These are phyloP conservation scores for Hapalemur alaotrensis DNA, from an alignment of 2,797 vertebrate species.

Conservation along the genomic window DNA sequence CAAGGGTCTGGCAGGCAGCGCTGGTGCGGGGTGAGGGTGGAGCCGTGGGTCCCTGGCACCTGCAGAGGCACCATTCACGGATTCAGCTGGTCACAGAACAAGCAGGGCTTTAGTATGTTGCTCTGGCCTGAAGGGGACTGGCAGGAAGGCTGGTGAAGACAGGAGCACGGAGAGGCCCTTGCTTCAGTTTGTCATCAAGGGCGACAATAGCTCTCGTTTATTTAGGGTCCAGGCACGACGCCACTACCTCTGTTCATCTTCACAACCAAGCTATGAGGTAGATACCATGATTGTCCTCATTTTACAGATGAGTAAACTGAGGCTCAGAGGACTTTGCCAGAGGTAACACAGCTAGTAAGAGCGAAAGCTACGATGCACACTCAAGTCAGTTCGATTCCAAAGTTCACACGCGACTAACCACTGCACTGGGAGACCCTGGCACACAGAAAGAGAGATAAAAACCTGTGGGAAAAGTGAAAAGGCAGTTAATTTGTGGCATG, in stretches of 20 bases:
- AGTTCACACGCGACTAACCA: not conserved
- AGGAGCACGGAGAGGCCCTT: not conserved
- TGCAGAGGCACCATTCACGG: conserved; percentile 25
- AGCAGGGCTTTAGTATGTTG: not conserved
- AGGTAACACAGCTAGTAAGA: not conserved
- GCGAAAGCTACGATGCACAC: not conserved
- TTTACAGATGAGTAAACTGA: not conserved
- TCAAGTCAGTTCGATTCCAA: not conserved
- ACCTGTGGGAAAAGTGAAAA: conserved; percentile 28
- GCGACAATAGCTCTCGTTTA: not conserved
- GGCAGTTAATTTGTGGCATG: conserved; percentile 5
- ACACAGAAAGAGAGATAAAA: not conserved
- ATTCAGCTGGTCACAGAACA: not conserved
- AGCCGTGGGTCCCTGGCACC: not conserved
- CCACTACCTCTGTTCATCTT: not conserved
- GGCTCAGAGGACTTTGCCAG: not conserved
- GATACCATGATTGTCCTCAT: not conserved
- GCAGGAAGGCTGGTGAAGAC: not conserved
- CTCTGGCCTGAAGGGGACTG: not conserved
- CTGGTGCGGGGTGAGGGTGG: not conserved
- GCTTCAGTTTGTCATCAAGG: not conserved
- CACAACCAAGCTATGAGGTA: not conserved
- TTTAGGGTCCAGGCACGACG: no score
- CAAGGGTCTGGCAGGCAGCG: conserved; percentile 45
- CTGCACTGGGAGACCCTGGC: not conserved